Evolutionary conservation across 2,113 vertebrate species (phyloP), one percentile per base, ranked within the genome.

Genomic region (Actenoides hombroni): DNA sequence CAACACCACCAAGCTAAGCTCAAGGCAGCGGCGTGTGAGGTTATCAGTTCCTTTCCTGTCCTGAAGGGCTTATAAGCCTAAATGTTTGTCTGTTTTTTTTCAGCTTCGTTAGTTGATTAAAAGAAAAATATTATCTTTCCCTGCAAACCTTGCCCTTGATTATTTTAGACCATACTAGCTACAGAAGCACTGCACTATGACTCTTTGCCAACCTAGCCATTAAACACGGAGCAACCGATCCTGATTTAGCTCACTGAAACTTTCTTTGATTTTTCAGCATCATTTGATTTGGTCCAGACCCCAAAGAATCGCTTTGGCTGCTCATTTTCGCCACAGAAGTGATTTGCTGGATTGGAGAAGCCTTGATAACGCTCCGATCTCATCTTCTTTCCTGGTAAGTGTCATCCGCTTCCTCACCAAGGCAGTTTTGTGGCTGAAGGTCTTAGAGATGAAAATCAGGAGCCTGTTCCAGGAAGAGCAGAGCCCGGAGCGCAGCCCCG

Each of bases 341-440:
- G 2, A 46, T 70, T 56, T 37, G 5, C 16, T 40, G 67, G 44
- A n/a, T 39, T 5, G 10, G 16, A 25, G 10, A 23, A 9, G 16
- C n/a, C 39, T 6, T 4, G 23, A 3, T 33, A 6, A 0, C 0
- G 0, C 73, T 23, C 64, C 1, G 1, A 18, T 84, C 35, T 10
- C 86, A 70, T 54, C 54, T 13, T 9, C 14, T 59, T 53, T 80
- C 73, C 15, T 1, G 0, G 5, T 12, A 37, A n/a, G 91, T 10
- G 49, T 20, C 65, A 53, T 18, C 74, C 16, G 1, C 46, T 65
- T 35, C 68, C 86, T 75, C 25, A 86, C 17, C 25, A 5, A 29
- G 77, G 10, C 1, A 11, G 37, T 44, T 90, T 53, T 51, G 85
- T 13, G 54, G 63, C 68, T 21, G 42, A 42, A 61, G 51, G 42